Percentiles rank a stretch among this genome's conserved stretches.
Evolutionary conservation across 2,888 invertebrate genomes (phyloP).

Genomic region (Scelioninae gen. 2): DNA sequence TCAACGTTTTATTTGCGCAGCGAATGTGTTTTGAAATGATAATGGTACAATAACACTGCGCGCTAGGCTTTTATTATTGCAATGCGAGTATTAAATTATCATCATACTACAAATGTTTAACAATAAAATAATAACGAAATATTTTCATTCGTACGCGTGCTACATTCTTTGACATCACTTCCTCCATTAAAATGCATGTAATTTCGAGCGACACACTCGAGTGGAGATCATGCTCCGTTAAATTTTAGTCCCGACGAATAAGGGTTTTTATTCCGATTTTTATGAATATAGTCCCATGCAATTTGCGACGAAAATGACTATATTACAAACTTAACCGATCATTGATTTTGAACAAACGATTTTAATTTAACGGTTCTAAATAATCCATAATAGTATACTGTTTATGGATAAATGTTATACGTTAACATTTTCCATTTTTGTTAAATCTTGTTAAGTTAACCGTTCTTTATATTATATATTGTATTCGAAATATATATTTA

Average conservation of each 20-base stretch:
- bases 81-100: conserved; percentile 13
- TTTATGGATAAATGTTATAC: too few relatives aligned
- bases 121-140: conserved; percentile 24
- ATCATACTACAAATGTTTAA: conserved; percentile 10
- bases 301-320: conserved; percentile 33
- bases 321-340: conserved; percentile 6
- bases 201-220: conserved; percentile 29
- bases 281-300: conserved; percentile 31
- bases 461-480: too few relatives aligned
- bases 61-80: neutral
- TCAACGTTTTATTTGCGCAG: neutral
- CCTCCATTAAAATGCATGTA: conserved; percentile 28
- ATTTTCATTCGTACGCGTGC: neutral
- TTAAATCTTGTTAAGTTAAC: too few relatives aligned
- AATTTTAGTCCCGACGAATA: conserved; percentile 33
- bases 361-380: neutral
- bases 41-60: conserved; percentile 25
- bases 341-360: neutral
- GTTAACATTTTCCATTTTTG: too few relatives aligned
- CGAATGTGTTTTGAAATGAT: conserved; percentile 18
- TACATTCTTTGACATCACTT: conserved; percentile 18
- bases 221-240: conserved; percentile 31
- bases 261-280: conserved; percentile 30
- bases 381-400: too few relatives aligned
- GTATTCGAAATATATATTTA: too few relatives aligned